phyloP scores from a whole-genome alignment of 1,140 invertebrate species.

The Drosophila navojoa region DNA sequence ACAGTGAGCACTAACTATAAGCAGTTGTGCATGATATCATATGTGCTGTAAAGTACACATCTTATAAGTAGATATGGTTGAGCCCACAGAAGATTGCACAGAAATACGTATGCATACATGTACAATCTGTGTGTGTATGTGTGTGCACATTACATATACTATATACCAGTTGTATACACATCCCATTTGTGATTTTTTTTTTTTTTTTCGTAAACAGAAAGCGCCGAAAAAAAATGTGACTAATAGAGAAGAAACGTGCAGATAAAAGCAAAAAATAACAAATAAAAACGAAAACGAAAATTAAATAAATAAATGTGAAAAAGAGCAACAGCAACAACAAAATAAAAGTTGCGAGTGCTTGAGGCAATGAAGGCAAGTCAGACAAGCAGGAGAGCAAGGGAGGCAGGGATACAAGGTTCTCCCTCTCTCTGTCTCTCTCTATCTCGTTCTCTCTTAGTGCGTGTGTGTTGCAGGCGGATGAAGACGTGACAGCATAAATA shows the following conservation, averaged over 20 bases:
- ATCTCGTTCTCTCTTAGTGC: too few species aligned
- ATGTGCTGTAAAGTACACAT: slow-evolving; percentile 8
- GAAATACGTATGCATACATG: not conserved
- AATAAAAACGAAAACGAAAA: slow-evolving; percentile 42
- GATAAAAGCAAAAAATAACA: slow-evolving; percentile 38
- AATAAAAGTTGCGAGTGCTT: not conserved
- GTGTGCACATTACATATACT: slow-evolving; percentile 11
- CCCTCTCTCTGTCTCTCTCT: too few species aligned
- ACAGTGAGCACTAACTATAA: not conserved
- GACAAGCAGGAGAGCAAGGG: not conserved
- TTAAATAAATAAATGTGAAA: slow-evolving; percentile 53
- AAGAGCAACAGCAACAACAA: slow-evolving; percentile 8
- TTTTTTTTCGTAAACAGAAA: slow-evolving; percentile 34
- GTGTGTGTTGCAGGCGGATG: slow-evolving; percentile 3
- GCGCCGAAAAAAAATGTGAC: slow-evolving; percentile 35
- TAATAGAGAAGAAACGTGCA: slow-evolving; percentile 47
- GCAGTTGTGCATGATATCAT: slow-evolving; percentile 5
- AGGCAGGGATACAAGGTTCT: not conserved
- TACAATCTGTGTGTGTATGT: not conserved
- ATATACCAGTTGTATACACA: slow-evolving; percentile 12
- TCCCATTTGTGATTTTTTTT: not conserved
- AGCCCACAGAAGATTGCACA: not conserved
- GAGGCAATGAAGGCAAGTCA: not conserved
- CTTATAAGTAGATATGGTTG: slow-evolving; percentile 12
- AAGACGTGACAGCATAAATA: slow-evolving; percentile 45